Percentiles rank a stretch among this genome's conserved stretches.
phyloP scores from a whole-genome alignment of 2,113 vertebrate genomes.

The Triplophysa siluroides region DNA sequence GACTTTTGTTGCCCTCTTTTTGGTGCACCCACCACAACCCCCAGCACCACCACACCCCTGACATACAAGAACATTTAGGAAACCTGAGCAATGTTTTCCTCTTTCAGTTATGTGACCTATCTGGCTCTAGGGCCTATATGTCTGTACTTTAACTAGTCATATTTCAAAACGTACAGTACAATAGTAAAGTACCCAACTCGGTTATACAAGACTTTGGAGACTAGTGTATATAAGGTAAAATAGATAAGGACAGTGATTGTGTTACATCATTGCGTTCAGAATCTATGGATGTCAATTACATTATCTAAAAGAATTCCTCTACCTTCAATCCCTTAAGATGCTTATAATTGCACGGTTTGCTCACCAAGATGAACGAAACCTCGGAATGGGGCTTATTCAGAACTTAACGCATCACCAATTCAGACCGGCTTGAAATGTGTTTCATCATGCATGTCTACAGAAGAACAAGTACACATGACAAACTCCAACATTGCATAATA shows the following conservation, averaged over 20 bases:
- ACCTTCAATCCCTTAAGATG: constrained; percentile 25
- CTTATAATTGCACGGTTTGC: constrained; percentile 28
- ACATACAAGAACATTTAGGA: constrained; percentile 53
- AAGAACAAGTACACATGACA: constrained; percentile 40
- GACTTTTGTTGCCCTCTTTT: constrained; percentile 49
- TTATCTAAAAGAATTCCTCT: constrained; percentile 9
- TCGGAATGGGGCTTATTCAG: constrained; percentile 33
- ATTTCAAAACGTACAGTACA: constrained; percentile 30
- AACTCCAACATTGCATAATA: constrained; percentile 35
- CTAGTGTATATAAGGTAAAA: not conserved
- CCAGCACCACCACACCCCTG: constrained; percentile 20
- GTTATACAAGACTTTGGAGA: constrained; percentile 15
- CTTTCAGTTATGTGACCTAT: constrained; percentile 50
- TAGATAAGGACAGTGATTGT: too few relatives aligned
- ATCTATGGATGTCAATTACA: not conserved
- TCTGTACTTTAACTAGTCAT: constrained; percentile 53
- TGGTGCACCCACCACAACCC: not conserved
- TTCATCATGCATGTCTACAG: constrained; percentile 43
- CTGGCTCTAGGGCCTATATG: constrained; percentile 56
- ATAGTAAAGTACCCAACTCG: constrained; percentile 27
- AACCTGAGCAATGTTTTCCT: constrained; percentile 61
- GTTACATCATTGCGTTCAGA: not conserved
- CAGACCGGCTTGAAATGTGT: constrained; percentile 41
- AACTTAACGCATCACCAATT: constrained; percentile 31
- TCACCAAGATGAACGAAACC: constrained; percentile 28